phyloP scores from a whole-genome alignment of 2,113 vertebrate species.

The Tetrax tetrax region DNA sequence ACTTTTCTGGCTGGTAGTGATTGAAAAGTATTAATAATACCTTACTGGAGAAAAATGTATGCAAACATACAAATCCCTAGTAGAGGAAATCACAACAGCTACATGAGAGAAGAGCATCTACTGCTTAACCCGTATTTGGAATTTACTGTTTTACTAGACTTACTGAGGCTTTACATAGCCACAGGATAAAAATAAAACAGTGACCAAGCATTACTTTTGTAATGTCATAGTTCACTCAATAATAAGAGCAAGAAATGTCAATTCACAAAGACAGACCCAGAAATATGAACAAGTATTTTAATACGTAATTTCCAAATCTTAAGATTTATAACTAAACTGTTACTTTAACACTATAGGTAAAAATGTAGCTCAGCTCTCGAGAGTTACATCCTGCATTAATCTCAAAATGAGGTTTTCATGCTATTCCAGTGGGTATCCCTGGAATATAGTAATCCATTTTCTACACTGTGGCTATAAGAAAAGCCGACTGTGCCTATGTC shows the following conservation, averaged over 20 bases:
- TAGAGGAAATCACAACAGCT: background rate
- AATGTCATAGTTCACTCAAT: background rate
- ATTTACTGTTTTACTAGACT: background rate
- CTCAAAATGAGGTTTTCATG: slow-evolving; percentile 81
- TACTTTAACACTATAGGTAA: slow-evolving; percentile 48
- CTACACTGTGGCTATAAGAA: slow-evolving; percentile 86
- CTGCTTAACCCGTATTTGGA: background rate
- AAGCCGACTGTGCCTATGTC: slow-evolving; percentile 87
- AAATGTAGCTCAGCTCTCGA: slow-evolving; percentile 55
- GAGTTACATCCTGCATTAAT: slow-evolving; percentile 76
- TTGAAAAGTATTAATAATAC: background rate
- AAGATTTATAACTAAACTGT: slow-evolving; percentile 1
- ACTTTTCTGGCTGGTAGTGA: background rate
- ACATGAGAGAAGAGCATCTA: background rate
- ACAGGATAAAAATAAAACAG: background rate
- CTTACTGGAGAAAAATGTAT: background rate
- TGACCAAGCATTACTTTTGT: background rate
- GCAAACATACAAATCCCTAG: background rate
- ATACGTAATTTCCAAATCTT: background rate
- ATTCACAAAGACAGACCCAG: background rate
- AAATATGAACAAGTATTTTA: background rate
- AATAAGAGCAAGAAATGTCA: background rate
- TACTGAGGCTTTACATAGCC: background rate
- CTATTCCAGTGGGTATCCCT: slow-evolving; percentile 78
- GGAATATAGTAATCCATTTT: slow-evolving; percentile 95